Conservation (phyloP, 2,113 vertebrate genomes). For the Oenanthe melanoleuca region DNA sequence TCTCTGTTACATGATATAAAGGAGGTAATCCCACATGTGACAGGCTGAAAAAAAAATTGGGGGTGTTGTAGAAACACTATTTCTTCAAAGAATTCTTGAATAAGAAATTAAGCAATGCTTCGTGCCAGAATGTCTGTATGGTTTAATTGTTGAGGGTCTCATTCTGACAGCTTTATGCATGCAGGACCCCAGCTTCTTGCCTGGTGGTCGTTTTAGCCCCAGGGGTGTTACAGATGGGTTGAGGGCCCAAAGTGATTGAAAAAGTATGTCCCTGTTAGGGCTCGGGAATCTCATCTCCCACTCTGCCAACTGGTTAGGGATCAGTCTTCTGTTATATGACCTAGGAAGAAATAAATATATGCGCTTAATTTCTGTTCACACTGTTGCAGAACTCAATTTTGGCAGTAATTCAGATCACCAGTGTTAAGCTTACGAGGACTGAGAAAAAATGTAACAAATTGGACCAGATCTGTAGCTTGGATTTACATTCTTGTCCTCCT, state of each 20-base stretch:
- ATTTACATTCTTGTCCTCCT: neutral
- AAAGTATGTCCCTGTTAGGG: neutral
- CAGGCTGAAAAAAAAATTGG: neutral
- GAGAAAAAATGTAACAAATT: slow-evolving; percentile 23
- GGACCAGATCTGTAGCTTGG: neutral
- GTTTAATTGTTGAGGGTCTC: slow-evolving; percentile 8
- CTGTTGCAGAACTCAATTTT: neutral
- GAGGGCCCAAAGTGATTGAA: neutral
- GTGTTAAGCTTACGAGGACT: neutral
- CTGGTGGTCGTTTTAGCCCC: neutral
- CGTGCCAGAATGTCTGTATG: neutral
- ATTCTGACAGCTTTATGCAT: neutral
- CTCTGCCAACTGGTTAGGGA: neutral
- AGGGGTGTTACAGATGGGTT: neutral
- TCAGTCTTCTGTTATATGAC: neutral
- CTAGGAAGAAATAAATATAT: neutral
- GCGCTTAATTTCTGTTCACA: neutral
- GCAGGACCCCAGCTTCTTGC: neutral
- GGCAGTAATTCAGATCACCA: neutral
- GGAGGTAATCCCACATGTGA: neutral
- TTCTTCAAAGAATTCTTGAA: slow-evolving; percentile 1
- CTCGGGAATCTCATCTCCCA: neutral
- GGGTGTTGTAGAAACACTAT: neutral
- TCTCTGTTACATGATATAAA: neutral
- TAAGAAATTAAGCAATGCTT: neutral